Evolutionary conservation across 2,888 invertebrate genomes (phyloP), one percentile per base, ranked within the genome.

Genomic region (Tetranychus truncatus): DNA sequence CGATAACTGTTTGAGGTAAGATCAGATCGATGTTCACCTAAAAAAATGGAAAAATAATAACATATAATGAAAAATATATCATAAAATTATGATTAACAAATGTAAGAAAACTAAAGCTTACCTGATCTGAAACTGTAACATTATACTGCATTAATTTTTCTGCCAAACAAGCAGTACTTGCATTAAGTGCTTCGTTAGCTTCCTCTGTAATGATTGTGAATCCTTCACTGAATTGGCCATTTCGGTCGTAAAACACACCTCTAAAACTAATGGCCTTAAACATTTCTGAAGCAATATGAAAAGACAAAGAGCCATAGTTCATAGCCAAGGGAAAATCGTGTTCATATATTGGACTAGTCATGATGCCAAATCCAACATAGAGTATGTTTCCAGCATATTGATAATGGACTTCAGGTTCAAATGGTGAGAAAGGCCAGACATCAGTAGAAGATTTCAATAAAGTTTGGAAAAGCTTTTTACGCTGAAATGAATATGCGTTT

Each of bases 231-330:
- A 69, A 11, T 69, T 69, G 20, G 7, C 69, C 69, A 34, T 18
- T 9, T n/a, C 34, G 21, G n/a, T 69, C 80, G 76, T 81, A 82
- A n/a, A 82, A 78, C 5, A 81, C 80, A 66, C 83, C 82, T 81
- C 83, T 83, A 0, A 84, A 84, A 44, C 84, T 81, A 75, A 86
- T 81, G 45, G 84, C 82, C 9, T 83, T 82, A 3, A 85, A 80
- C 24, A 86, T 80, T 1, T 85, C 85, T 75, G 82, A 80, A 1
- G 84, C 83, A 65, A 86, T 81, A 80, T 84, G 83, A 66, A 84
- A 81, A 15, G 85, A 85, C 34, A 86, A 77, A 73, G 84, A 80
- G 44, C 86, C 86, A 80, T 84, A 86, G 71, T 85, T 80, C 8
- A 86, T 80, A 6, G 85, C 81, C 75, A 85, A 80, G 4, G 85